phyloP scores from a whole-genome alignment of 1,140 invertebrate species.

The Aporrectodea caliginosa region DNA sequence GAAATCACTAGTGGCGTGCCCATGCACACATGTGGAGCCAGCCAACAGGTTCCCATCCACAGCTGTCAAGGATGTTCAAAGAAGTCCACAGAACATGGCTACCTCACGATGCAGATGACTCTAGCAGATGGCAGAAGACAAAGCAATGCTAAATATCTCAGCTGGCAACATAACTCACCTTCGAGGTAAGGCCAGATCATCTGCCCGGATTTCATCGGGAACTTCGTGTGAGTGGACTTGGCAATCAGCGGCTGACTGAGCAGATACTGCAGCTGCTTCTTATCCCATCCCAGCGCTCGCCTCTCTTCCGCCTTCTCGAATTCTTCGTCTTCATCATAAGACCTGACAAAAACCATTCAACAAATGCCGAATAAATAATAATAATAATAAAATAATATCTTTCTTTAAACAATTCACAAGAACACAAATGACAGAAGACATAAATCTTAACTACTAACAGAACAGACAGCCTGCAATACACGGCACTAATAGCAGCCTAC shows the following conservation, averaged over 20 bases:
- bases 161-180: no score
- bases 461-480: background rate
- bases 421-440: background rate
- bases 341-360: background rate
- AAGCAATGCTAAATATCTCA: no score
- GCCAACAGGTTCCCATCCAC: no score
- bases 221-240: background rate
- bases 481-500: background rate
- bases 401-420: background rate
- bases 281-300: background rate
- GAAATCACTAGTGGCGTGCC: no score
- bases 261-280: background rate
- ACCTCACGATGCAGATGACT: no score
- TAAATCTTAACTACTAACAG: background rate
- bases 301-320: background rate
- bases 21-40: no score
- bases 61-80: no score
- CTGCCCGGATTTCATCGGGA: background rate
- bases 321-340: background rate
- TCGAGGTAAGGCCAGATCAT: background rate
- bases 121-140: no score
- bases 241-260: background rate
- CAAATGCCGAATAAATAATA: background rate
- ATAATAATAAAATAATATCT: background rate
- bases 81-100: no score